These are phyloP conservation scores for Acyrthosiphon pisum DNA, from an alignment of 1,140 invertebrate genomes.

Conservation along the genomic window DNA sequence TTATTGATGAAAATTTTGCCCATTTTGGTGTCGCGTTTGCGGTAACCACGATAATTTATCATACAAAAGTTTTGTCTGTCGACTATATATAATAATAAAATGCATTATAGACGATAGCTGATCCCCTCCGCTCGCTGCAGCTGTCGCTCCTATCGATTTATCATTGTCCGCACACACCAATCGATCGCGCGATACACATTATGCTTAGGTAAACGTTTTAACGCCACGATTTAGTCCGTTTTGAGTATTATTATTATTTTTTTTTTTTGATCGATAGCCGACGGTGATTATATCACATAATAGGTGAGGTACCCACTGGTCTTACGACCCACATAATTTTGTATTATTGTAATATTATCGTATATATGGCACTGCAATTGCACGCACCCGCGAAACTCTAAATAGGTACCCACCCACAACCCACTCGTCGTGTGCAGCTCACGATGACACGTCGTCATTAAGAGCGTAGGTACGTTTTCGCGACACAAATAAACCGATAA, in stretches of 20 bases:
- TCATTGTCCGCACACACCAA: neutral
- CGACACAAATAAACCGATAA: neutral
- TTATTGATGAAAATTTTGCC: no score
- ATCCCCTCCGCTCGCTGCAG: neutral
- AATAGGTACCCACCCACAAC: no score
- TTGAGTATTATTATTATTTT: neutral
- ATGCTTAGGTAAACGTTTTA: neutral
- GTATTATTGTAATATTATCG: neutral
- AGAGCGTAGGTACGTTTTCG: neutral
- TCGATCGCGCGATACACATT: neutral
- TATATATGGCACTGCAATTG: neutral
- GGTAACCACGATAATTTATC: neutral
- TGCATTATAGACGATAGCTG: neutral
- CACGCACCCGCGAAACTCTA: neutral
- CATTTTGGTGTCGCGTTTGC: no score
- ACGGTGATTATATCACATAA: neutral
- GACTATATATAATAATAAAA: no score
- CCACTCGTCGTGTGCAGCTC: neutral
- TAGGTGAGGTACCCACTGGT: neutral
- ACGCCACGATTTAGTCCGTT: neutral
- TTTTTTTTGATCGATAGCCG: conserved; percentile 8
- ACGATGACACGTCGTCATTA: neutral
- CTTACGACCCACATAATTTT: neutral
- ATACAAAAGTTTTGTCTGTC: neutral
- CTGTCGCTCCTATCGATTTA: neutral